These are phyloP conservation scores for Protosalanx chinensis DNA, from an alignment of 2,797 vertebrate genomes.

Conservation along the genomic window DNA sequence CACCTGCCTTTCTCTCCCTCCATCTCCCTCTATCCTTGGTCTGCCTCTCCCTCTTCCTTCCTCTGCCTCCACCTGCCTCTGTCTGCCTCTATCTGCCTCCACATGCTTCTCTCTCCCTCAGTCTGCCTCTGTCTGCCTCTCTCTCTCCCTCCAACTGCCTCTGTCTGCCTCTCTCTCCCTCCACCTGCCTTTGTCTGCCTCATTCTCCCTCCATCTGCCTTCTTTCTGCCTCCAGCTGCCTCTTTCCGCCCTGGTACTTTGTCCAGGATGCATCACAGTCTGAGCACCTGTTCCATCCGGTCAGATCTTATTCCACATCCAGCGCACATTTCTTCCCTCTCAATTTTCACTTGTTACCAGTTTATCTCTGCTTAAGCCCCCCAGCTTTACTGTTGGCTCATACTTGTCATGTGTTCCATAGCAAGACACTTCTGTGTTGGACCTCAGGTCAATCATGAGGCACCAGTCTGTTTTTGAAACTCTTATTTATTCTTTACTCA, in stretches of 20 bases:
- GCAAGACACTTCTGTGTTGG: slow-evolving; percentile 25
- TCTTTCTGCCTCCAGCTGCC: neutral
- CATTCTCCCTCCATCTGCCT: neutral
- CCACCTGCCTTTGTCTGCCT: neutral
- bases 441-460: neutral
- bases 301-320: slow-evolving; percentile 50
- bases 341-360: slow-evolving; percentile 51
- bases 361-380: slow-evolving; percentile 44
- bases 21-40: too few species aligned
- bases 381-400: slow-evolving; percentile 35
- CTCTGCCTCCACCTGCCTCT: too few species aligned
- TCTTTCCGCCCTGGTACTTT: neutral
- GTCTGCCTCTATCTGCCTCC: too few species aligned
- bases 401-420: slow-evolving; percentile 43
- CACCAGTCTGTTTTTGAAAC: slow-evolving; percentile 13
- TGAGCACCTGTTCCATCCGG: slow-evolving; percentile 42
- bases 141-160: neutral
- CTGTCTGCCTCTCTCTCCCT: neutral
- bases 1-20: too few species aligned
- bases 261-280: slow-evolving; percentile 24
- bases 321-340: slow-evolving; percentile 55
- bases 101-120: too few species aligned
- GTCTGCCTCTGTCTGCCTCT: neutral
- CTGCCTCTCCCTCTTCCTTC: too few species aligned
- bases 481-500: slow-evolving; percentile 5